Conservation (phyloP, 2,113 vertebrate species). For the Erythrocercus mccallii region DNA sequence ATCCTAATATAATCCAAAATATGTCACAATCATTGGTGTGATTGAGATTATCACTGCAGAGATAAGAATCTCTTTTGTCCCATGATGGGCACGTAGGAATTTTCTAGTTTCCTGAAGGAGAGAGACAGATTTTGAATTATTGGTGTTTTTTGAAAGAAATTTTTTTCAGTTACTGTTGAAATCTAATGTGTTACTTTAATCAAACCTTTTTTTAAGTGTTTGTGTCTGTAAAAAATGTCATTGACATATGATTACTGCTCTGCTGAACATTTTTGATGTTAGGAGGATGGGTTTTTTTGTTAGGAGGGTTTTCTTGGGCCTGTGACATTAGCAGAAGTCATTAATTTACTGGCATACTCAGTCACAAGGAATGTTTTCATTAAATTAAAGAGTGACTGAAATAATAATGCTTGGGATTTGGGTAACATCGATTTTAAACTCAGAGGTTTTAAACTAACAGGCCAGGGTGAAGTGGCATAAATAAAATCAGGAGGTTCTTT, state of each 20-base stretch:
- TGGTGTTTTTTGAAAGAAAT: neutral
- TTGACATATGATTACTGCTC: neutral
- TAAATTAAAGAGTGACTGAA: constrained; percentile 7
- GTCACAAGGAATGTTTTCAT: neutral
- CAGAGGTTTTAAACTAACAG: neutral
- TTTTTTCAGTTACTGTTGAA: neutral
- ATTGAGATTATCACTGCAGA: neutral
- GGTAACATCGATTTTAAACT: neutral
- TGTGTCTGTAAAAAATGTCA: neutral
- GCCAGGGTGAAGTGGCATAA: neutral
- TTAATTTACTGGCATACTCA: neutral
- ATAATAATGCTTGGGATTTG: neutral
- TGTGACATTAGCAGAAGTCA: neutral
- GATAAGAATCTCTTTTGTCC: neutral
- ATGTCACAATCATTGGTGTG: neutral
- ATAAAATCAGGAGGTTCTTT: neutral
- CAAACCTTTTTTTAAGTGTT: neutral
- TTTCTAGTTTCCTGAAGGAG: neutral
- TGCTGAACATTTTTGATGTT: neutral
- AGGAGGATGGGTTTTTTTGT: neutral
- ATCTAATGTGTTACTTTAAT: neutral
- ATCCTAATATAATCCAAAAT: neutral
- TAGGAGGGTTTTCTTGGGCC: neutral
- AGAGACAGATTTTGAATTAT: neutral
- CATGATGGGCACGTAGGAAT: neutral